A percentile compares a stretch with the other conserved stretches of the same genome.
Evolutionary conservation across 2,797 vertebrate species (phyloP).

Genomic region (Melanotaenia parkinsoni): DNA sequence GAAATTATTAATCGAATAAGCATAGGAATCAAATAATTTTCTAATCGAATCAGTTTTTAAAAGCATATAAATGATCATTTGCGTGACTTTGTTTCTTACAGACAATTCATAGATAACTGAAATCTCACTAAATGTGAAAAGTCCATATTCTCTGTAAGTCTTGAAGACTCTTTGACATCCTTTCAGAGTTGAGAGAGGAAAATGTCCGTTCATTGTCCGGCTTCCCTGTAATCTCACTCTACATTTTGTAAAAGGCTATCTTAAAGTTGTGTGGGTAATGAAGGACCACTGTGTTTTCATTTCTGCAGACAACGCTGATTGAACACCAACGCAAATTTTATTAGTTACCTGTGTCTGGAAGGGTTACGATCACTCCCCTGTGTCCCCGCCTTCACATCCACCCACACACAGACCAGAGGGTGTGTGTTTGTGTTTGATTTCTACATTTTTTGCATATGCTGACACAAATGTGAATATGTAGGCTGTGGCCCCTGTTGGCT

Average conservation of each 20-base stretch:
- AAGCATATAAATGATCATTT: neutral
- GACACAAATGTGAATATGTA: slow-evolving; percentile 14
- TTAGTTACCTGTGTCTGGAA: slow-evolving; percentile 63
- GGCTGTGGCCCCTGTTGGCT: slow-evolving; percentile 40
- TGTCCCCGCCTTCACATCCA: slow-evolving; percentile 39
- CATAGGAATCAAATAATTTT: neutral
- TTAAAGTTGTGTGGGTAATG: neutral
- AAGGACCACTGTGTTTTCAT: slow-evolving; percentile 19
- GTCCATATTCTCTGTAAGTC: neutral
- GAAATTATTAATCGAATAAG: neutral
- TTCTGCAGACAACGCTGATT: slow-evolving; percentile 56
- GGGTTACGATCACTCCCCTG: slow-evolving; percentile 40
- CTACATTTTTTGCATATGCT: slow-evolving; percentile 34
- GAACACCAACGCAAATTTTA: slow-evolving; percentile 58
- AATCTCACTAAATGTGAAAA: no score
- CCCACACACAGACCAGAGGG: slow-evolving; percentile 42
- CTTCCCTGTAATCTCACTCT: neutral
- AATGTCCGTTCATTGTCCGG: neutral
- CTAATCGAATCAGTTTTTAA: no score
- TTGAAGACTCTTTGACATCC: neutral
- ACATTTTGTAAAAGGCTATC: slow-evolving; percentile 3
- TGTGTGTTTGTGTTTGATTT: slow-evolving; percentile 48
- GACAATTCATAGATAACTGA: neutral
- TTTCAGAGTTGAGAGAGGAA: neutral
- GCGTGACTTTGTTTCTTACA: neutral